Evolutionary conservation across 2,888 invertebrate genomes (phyloP), one percentile per base, ranked within the genome.

Genomic region (Poecilus cupreus): DNA sequence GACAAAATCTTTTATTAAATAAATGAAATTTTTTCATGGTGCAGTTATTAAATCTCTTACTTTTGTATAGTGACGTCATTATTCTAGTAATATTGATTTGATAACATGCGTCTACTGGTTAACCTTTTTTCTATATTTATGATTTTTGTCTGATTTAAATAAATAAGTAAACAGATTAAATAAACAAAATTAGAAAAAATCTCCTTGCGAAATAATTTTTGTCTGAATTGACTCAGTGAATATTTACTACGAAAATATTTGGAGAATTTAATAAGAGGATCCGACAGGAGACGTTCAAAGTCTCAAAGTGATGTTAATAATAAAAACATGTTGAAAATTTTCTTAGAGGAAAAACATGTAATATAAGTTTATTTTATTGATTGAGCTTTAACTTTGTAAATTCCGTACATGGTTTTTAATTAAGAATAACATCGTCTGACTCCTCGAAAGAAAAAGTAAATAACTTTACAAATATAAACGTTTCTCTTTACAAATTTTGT

Each of bases 331-430:
- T 32, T 32, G 54, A 54, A 20, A 54, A 54, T 11, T 0, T 20
- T 54, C 60, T 2, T 43, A 60, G 26, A 60, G 60, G 60, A 26
- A 60, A 54, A 60, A 60, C 26, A 22, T 60, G 60, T 60, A 60
- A 60, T 60, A 60, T 60, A 60, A 60, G 60, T 60, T 60, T 60
- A 60, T 60, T 24, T 60, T 60, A 60, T 60, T 24, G 60, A 60
- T 60, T 26, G 26, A 13, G 24, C 32, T 32, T 54, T 3, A 18
- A 60, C 60, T 57, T 57, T 24, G 57, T 57, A 26, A n/a, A 43
- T 43, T 43, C 43, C n/a, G 8, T 60, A 60, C 60, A 60, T 60
- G 24, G 24, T 26, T 13, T n/a, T 26, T 60, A 60, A 60, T 60
- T 60, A 60, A 60, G 13, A 24, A 60, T 22, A 60, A 60, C 60